A percentile compares a stretch with the other conserved stretches of the same genome.
Evolutionary conservation across 2,797 vertebrate genomes (phyloP).

Genomic region (Periparus ater): DNA sequence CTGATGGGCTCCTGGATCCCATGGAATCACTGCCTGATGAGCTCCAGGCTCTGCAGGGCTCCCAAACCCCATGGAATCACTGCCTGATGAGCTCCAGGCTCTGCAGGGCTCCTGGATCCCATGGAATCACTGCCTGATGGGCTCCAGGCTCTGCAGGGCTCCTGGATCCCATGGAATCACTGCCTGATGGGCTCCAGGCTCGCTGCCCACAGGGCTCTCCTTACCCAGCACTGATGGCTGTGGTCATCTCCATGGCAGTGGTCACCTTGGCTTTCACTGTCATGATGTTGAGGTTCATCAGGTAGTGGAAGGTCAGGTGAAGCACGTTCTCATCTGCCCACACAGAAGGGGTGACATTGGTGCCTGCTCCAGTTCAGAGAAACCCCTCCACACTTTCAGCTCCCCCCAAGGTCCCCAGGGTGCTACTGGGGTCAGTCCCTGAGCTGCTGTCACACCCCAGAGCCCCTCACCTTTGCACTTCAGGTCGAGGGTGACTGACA

Average conservation of each 20-base stretch:
- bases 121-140: rapidly evolving
- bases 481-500: slow-evolving; percentile 88
- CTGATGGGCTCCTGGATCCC: rapidly evolving
- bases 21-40: not conserved
- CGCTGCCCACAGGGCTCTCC: not conserved
- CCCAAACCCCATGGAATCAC: not conserved
- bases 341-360: not conserved
- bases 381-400: not conserved
- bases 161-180: rapidly evolving
- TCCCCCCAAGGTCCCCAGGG: not conserved
- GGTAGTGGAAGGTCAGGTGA: slow-evolving; percentile 90
- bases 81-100: not conserved
- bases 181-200: rapidly evolving
- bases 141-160: not conserved
- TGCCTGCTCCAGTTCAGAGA: not conserved
- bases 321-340: slow-evolving; percentile 89
- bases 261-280: slow-evolving; percentile 93
- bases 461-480: slow-evolving; percentile 89
- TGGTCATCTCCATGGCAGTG: slow-evolving; percentile 82
- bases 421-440: not conserved
- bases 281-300: slow-evolving; percentile 97
- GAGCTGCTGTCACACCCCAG: not conserved
- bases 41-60: not conserved
- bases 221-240: slow-evolving; percentile 90
- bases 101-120: not conserved